Evolutionary conservation across 2,888 invertebrate genomes (phyloP), one percentile per base, ranked within the genome.

Genomic region (Meliscaeva auricollis): DNA sequence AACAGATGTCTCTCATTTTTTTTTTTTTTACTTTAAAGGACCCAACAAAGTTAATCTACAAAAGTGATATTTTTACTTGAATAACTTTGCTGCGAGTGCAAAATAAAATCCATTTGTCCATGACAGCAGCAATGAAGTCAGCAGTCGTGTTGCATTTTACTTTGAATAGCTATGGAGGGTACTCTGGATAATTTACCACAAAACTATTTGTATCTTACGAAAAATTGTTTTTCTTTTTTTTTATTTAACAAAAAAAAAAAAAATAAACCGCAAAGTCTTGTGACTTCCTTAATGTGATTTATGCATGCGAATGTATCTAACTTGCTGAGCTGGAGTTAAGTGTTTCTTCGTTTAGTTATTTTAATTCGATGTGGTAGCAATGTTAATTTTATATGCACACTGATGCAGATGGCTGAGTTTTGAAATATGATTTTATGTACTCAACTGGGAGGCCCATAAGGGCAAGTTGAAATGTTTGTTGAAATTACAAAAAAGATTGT

Each of bases 201-300:
- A 69, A 60, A 56, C 44, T 54, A 74, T 70, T 80, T 79, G 66
- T 75, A 46, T 32, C 46, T 56, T 32, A 52, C 52, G 52, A 74
- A 68, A 2, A 44, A 26, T 26, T 4, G 26, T 26, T 26, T 4
- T 26, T 26, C 4, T 26, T 26, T 26, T 26, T 26, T 76, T 69
- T 50, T 60, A 46, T 70, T 70, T 50, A 35, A 54, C 54, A 72
- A 52, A 72, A 50, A 75, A 35, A 35, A 35, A 35, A 8, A 35
- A 8, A 9, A 38, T 38, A 38, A 79, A 79, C 66, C 66, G 15
- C 73, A 58, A 44, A 30, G 32, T 44, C 15, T 62, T 80, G 54
- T 52, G 69, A 76, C 76, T 81, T 81, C 80, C 80, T 76, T 76
- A 62, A 76, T 75, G 75, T 76, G 73, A 73, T 79, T 79, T 79